phyloP scores from a whole-genome alignment of 1,140 invertebrate genomes.

The Drosophila kikkawai region DNA sequence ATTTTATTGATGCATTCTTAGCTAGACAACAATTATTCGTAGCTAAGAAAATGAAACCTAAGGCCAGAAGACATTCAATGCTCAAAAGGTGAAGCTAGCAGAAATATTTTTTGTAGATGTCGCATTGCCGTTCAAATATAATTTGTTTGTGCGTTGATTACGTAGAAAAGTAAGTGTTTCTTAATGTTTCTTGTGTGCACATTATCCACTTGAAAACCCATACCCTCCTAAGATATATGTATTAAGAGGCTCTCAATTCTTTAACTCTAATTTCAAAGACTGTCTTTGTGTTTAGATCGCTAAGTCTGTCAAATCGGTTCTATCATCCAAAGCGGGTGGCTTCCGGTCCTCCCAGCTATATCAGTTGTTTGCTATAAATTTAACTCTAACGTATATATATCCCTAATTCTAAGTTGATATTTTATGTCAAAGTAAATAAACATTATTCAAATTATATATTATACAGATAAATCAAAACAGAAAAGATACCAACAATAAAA shows the following conservation, averaged over 20 bases:
- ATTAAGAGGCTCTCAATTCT: constrained; percentile 61
- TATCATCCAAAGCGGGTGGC: constrained; percentile 25
- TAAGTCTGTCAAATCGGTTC: constrained; percentile 64
- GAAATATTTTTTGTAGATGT: constrained; percentile 60
- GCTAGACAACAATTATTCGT: constrained; percentile 70
- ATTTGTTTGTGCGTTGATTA: constrained; percentile 42
- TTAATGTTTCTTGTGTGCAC: constrained; percentile 52
- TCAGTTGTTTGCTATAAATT: constrained; percentile 56
- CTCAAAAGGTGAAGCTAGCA: constrained; percentile 41
- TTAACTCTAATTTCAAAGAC: constrained; percentile 74
- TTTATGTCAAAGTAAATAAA: constrained; percentile 64
- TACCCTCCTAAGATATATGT: constrained; percentile 9
- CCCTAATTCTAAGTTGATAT: constrained; percentile 69
- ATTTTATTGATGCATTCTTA: constrained; percentile 80
- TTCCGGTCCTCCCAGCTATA: constrained; percentile 21
- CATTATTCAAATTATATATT: constrained; percentile 47
- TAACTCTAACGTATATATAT: constrained; percentile 41
- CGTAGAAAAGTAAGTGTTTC: constrained; percentile 26
- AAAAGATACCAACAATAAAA: not conserved
- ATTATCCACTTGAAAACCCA: constrained; percentile 34
- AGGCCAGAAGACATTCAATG: constrained; percentile 24
- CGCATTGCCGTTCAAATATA: constrained; percentile 51
- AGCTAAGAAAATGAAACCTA: constrained; percentile 38
- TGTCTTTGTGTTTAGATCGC: constrained; percentile 75
- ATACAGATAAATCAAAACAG: constrained; percentile 35